phyloP scores from a whole-genome alignment of 1,140 invertebrate species.

The Psilanteris sp. region DNA sequence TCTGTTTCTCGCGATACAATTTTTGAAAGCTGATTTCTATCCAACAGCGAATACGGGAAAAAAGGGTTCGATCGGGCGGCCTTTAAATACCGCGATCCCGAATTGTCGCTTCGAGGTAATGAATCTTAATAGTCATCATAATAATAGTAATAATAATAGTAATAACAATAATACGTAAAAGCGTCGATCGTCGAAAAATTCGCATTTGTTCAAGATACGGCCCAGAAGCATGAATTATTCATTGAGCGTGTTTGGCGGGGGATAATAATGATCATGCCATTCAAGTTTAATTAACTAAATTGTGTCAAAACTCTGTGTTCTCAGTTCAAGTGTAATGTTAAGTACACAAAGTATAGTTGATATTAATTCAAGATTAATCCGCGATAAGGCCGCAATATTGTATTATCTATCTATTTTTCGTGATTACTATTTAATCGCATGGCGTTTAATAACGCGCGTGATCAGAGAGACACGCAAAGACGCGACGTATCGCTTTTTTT shows the following conservation, averaged over 20 bases:
- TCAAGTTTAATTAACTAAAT: conserved; percentile 41
- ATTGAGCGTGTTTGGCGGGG: no score
- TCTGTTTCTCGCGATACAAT: conserved; percentile 21
- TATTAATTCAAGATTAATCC: conserved; percentile 6
- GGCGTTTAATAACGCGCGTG: no score
- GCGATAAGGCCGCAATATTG: background rate
- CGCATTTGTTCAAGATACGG: conserved; percentile 5
- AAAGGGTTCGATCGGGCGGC: conserved; percentile 28
- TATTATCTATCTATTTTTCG: background rate
- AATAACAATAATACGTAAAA: no score
- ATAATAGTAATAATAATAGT: no score
- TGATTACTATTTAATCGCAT: no score
- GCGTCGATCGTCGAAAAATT: no score
- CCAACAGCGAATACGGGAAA: conserved; percentile 9
- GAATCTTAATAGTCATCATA: background rate
- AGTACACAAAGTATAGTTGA: conserved; percentile 5
- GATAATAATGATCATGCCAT: conserved; percentile 22
- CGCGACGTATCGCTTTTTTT: no score
- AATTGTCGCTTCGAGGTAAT: background rate
- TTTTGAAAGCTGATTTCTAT: conserved; percentile 53
- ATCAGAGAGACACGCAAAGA: background rate
- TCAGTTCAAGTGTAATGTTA: conserved; percentile 11
- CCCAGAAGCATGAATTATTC: conserved; percentile 23
- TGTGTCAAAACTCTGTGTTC: conserved; percentile 24
- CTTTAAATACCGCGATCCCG: no score